phyloP scores from a whole-genome alignment of 2,113 vertebrate genomes.

The Vulpes lagopus region DNA sequence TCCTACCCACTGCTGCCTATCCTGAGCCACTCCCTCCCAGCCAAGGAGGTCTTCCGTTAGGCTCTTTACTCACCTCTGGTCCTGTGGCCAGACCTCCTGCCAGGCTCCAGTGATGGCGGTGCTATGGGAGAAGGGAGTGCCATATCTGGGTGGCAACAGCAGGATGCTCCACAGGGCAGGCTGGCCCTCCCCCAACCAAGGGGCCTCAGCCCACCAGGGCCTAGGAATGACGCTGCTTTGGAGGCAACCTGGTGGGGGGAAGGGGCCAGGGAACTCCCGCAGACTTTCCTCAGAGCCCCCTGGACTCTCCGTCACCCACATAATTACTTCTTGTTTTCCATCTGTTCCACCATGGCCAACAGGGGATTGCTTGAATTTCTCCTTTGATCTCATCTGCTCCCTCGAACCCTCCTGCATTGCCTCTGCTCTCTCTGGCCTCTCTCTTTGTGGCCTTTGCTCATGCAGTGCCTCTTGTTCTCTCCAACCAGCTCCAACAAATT shows the following conservation, averaged over 20 bases:
- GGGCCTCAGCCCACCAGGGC: slow-evolving; percentile 65
- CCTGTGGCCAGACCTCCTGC: slow-evolving; percentile 63
- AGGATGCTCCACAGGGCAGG: slow-evolving; percentile 71
- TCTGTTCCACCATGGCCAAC: background rate
- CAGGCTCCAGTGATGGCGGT: slow-evolving; percentile 68
- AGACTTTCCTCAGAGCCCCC: slow-evolving; percentile 42
- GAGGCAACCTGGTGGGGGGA: slow-evolving; percentile 25
- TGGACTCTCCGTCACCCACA: background rate
- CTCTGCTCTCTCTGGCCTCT: background rate
- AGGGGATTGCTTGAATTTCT: background rate
- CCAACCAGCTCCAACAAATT: background rate
- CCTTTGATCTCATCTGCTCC: slow-evolving; percentile 8
- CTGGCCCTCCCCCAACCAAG: slow-evolving; percentile 61
- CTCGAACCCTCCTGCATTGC: background rate
- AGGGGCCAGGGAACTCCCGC: slow-evolving; percentile 48
- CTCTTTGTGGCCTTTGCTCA: background rate
- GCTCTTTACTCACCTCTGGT: slow-evolving; percentile 73
- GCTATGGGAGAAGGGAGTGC: slow-evolving; percentile 66
- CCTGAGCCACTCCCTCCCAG: slow-evolving; percentile 38
- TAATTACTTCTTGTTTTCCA: slow-evolving; percentile 35
- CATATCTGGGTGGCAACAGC: slow-evolving; percentile 69
- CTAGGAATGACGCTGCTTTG: slow-evolving; percentile 54
- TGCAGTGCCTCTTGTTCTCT: background rate
- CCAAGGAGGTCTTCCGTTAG: background rate
- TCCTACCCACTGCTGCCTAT: background rate